phyloP scores from a whole-genome alignment of 2,797 vertebrate species.

The Anomalospiza imberbis region DNA sequence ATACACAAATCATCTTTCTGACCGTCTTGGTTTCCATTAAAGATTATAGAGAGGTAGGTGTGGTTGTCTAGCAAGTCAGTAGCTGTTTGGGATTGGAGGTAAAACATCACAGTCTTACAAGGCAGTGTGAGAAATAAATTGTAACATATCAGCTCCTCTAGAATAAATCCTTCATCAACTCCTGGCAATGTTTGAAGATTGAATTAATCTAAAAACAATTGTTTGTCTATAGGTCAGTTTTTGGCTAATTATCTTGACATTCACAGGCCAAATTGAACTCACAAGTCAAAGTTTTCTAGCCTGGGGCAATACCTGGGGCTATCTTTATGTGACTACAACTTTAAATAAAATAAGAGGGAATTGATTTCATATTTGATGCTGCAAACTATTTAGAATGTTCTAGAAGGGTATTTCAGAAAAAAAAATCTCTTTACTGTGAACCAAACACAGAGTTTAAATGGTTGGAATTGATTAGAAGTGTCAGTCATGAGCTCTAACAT shows the following conservation, averaged over 20 bases:
- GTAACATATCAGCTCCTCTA: neutral
- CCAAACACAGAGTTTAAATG: neutral
- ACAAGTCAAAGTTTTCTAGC: neutral
- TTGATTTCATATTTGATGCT: neutral
- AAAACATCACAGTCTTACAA: neutral
- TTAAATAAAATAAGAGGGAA: neutral
- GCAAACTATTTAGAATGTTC: neutral
- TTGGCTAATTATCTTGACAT: neutral
- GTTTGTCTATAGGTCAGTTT: neutral
- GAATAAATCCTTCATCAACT: neutral
- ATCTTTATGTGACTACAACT: neutral
- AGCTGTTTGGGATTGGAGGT: neutral
- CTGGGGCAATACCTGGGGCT: neutral
- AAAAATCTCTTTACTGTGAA: neutral
- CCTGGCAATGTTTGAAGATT: neutral
- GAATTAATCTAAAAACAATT: neutral
- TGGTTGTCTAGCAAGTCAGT: neutral
- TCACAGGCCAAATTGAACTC: neutral
- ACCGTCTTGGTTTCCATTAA: neutral
- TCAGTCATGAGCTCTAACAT: neutral
- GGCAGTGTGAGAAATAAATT: neutral
- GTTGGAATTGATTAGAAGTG: neutral
- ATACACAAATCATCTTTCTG: neutral
- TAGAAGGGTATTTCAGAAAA: neutral
- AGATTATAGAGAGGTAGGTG: neutral